Evolutionary conservation across 1,140 invertebrate species (phyloP).

Genomic region (Drosophila nigrodunni): DNA sequence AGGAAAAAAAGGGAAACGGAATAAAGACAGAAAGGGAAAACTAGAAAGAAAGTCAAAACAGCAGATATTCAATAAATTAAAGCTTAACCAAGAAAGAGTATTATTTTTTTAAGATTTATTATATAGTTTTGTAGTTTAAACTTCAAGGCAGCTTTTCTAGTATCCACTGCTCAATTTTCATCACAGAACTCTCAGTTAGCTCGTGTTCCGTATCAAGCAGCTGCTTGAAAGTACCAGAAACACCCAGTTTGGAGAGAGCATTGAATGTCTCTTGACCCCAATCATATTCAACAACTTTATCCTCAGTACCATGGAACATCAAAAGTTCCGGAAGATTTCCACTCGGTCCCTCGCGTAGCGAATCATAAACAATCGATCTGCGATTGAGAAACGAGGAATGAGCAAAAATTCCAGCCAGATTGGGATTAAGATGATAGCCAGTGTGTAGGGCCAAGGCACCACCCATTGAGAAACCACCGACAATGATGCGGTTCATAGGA

Average conservation of each 20-base stretch:
- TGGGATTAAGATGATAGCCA: constrained; percentile 21
- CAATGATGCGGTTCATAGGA: constrained; percentile 25
- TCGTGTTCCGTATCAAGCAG: constrained; percentile 22
- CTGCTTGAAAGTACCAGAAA: constrained; percentile 16
- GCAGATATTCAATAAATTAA: too few species aligned
- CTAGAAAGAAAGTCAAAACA: constrained; percentile 14
- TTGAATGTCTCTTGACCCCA: constrained; percentile 37
- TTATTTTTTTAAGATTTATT: too few species aligned
- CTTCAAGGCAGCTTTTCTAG: constrained; percentile 26
- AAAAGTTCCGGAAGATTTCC: background rate
- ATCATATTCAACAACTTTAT: constrained; percentile 19
- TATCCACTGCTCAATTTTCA: constrained; percentile 29
- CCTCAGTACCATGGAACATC: constrained; percentile 36
- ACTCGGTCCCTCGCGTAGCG: background rate
- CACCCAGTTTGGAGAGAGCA: constrained; percentile 11
- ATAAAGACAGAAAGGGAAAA: background rate
- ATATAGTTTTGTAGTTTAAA: background rate
- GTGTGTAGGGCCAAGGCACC: constrained; percentile 35
- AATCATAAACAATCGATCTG: constrained; percentile 32
- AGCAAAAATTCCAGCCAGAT: constrained; percentile 29
- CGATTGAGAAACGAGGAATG: constrained; percentile 34
- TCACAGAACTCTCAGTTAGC: constrained; percentile 17
- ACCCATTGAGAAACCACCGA: constrained; percentile 41
- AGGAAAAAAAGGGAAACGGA: background rate
- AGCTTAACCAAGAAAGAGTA: too few species aligned